A percentile compares a stretch with the other conserved stretches of the same genome.
Conservation (phyloP, 2,797 vertebrate genomes). For the Acanthurus tractus region DNA sequence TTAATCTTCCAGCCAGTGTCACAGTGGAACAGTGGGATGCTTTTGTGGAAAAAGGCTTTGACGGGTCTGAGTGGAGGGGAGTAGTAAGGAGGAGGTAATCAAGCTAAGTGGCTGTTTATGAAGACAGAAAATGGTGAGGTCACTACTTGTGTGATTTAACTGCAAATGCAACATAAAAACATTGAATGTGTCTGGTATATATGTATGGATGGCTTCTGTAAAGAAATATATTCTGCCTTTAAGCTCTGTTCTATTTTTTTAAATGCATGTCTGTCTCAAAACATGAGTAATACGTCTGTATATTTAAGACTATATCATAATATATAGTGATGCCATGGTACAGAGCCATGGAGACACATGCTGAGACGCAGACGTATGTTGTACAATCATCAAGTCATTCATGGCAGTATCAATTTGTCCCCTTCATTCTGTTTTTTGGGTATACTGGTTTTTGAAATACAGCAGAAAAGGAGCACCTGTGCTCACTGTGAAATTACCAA, state of each 20-base stretch:
- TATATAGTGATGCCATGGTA: conserved; percentile 4
- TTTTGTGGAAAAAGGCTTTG: conserved; percentile 48
- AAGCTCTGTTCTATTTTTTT: conserved; percentile 22
- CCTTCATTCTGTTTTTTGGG: conserved; percentile 18
- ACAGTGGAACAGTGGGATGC: conserved; percentile 39
- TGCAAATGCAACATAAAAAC: conserved; percentile 58
- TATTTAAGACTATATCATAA: conserved; percentile 19
- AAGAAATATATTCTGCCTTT: conserved; percentile 38
- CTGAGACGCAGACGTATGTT: background rate
- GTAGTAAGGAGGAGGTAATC: conserved; percentile 67
- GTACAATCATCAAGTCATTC: conserved; percentile 50
- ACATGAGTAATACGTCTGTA: conserved; percentile 9
- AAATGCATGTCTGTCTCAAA: conserved; percentile 26
- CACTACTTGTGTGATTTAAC: conserved; percentile 66
- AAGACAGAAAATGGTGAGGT: conserved; percentile 68
- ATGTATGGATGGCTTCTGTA: conserved; percentile 21
- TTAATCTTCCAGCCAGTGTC: conserved; percentile 70
- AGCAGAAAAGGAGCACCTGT: conserved; percentile 44
- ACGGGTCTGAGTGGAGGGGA: conserved; percentile 44
- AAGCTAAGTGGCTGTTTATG: conserved; percentile 81
- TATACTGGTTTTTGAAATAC: conserved; percentile 25
- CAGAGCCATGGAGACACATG: background rate
- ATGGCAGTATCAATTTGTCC: conserved; percentile 34
- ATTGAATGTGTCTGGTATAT: conserved; percentile 36
- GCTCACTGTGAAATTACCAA: conserved; percentile 58